A percentile compares a stretch with the other conserved stretches of the same genome.
These are phyloP conservation scores for Bombus balteatus DNA, from an alignment of 1,140 invertebrate species.

Conservation along the genomic window DNA sequence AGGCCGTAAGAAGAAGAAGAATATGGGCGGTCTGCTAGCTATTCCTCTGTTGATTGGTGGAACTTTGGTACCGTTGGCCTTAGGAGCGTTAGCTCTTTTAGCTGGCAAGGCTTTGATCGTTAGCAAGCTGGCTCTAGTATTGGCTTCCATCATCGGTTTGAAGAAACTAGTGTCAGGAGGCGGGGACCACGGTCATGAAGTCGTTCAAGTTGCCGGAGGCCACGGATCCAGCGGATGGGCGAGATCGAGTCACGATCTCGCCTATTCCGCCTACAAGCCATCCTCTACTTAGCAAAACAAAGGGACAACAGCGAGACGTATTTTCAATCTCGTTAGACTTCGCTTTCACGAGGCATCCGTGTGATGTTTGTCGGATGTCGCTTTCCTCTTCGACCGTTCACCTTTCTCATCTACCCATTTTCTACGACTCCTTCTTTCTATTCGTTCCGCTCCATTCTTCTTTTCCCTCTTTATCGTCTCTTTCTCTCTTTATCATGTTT, in stretches of 20 bases:
- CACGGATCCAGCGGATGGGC: constrained; percentile 83
- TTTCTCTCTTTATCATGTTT: constrained; percentile 44
- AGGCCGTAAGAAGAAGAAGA: constrained; percentile 87
- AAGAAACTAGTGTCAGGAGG: constrained; percentile 89
- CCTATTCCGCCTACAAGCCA: constrained; percentile 81
- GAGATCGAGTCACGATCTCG: constrained; percentile 80
- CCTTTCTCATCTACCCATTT: background rate
- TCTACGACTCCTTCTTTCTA: constrained; percentile 15
- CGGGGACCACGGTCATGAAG: constrained; percentile 86
- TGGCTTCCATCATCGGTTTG: constrained; percentile 91
- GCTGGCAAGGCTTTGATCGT: constrained; percentile 93
- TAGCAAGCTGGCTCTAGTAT: constrained; percentile 90
- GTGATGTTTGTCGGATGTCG: constrained; percentile 6
- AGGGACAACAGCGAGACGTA: constrained; percentile 5
- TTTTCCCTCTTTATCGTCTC: background rate
- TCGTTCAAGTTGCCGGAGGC: constrained; percentile 87
- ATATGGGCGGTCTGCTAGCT: constrained; percentile 87
- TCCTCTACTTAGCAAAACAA: constrained; percentile 69
- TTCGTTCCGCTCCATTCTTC: constrained; percentile 34
- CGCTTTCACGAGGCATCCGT: constrained; percentile 37
- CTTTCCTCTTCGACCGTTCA: constrained; percentile 17
- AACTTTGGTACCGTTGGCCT: constrained; percentile 90
- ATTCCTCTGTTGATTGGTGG: constrained; percentile 90
- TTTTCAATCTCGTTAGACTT: constrained; percentile 39
- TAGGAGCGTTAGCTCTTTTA: constrained; percentile 89